Evolutionary conservation across 2,888 invertebrate species (phyloP).

Genomic region (Thyatira batis): DNA sequence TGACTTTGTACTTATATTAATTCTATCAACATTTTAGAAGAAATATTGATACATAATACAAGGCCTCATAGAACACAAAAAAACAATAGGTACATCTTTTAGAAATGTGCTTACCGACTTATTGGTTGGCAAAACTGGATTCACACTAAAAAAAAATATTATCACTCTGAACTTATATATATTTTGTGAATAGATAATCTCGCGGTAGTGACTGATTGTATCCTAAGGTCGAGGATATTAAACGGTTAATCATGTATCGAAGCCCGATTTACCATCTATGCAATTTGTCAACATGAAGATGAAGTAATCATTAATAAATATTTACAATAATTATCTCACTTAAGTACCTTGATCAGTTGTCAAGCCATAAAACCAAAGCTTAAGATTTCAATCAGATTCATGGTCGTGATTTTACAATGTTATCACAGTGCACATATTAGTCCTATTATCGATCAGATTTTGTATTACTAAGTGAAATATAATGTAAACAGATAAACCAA

Average conservation of each 20-base stretch:
- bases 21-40: no score
- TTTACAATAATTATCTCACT: no score
- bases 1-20: no score
- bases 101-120: background rate
- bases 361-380: background rate
- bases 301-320: background rate
- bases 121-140: background rate
- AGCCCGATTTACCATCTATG: background rate
- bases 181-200: background rate
- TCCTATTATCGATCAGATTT: background rate
- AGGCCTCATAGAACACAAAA: no score
- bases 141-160: background rate
- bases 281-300: background rate
- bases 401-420: background rate
- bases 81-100: no score
- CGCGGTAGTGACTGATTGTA: background rate
- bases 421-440: background rate
- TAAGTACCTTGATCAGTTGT: background rate
- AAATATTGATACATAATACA: no score
- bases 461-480: background rate
- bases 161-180: background rate
- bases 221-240: constrained; percentile 1
- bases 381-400: background rate
- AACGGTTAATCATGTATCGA: background rate
- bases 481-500: no score